These are phyloP conservation scores for Tenthredo livida DNA, from an alignment of 2,888 invertebrate species.

Conservation along the genomic window DNA sequence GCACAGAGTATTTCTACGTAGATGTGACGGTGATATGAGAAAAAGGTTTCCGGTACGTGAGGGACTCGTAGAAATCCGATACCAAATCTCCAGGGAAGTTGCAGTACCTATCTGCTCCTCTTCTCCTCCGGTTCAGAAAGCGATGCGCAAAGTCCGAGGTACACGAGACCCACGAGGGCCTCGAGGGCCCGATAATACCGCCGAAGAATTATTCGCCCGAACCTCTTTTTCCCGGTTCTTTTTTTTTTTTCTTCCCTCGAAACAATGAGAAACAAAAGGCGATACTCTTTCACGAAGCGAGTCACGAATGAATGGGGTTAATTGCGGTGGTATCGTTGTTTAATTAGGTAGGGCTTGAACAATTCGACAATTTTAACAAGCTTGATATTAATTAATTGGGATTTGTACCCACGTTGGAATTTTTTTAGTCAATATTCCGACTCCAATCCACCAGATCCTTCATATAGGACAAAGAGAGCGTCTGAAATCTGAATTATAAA, in stretches of 20 bases:
- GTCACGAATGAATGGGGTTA: conserved; percentile 8
- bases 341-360: neutral
- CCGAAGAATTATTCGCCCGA: conserved; percentile 15
- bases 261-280: conserved; percentile 9
- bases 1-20: neutral
- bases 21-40: conserved; percentile 17
- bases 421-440: neutral
- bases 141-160: conserved; percentile 19
- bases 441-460: neutral
- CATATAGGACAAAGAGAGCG: neutral
- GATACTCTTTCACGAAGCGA: neutral
- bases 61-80: conserved; percentile 8
- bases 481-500: neutral
- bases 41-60: neutral
- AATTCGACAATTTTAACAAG: neutral
- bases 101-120: too few relatives aligned
- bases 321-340: neutral
- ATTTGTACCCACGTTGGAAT: neutral
- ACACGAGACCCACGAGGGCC: neutral
- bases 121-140: neutral
- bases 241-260: neutral
- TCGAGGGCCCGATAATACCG: neutral
- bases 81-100: conserved; percentile 13
- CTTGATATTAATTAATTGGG: neutral
- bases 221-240: neutral